Evolutionary conservation across 2,797 vertebrate genomes (phyloP), one percentile per base, ranked within the genome.

Genomic region (Babyrousa celebensis): DNA sequence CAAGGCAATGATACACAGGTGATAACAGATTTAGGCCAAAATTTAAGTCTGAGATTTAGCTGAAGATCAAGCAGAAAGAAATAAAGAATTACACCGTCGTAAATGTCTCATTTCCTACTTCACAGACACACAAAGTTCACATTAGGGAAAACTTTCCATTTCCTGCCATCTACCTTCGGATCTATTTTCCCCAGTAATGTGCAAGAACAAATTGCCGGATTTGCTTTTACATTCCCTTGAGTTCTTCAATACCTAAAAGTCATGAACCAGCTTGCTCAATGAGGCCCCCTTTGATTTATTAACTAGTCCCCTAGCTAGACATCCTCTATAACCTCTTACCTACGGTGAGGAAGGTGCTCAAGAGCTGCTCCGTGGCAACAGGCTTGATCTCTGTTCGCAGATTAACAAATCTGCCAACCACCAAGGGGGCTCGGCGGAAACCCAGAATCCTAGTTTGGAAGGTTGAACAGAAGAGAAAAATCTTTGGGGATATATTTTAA

Each of bases 351-450:
- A 99, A 99, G 65, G 99, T 99, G 98, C 99, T 99, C 93, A 99
- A 98, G 89, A 99, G 99, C 98, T 99, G 99, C 97, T 99, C 99
- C 0, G 99, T 99, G 95, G 99, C 99, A 94, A 99, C 99, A 0
- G 99, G 99, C 97, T 99, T 99, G 96, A 99, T 99, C 98, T 99
- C 99, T 0, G 99, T 99, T 62, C 99, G 99, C 80, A 99, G 99
- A 98, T 99, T 99, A 97, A 99, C 98, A 95, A 99, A 99, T 94
- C 99, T 99, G 92, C 99, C 99, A 56, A 99, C 99, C 92, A 99
- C 99, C 62, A 99, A 98, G 0, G 99, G 99, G 0, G 99, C 99
- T 97, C 99, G 99, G 91, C 99, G 99, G 98, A 99, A 99, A 58
- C 99, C 99, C 85, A 99, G 99, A 97, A 99, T 99, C 98, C 99